Evolutionary conservation across 2,888 invertebrate genomes (phyloP), one percentile per base, ranked within the genome.

Genomic region (Hetaerina titia): DNA sequence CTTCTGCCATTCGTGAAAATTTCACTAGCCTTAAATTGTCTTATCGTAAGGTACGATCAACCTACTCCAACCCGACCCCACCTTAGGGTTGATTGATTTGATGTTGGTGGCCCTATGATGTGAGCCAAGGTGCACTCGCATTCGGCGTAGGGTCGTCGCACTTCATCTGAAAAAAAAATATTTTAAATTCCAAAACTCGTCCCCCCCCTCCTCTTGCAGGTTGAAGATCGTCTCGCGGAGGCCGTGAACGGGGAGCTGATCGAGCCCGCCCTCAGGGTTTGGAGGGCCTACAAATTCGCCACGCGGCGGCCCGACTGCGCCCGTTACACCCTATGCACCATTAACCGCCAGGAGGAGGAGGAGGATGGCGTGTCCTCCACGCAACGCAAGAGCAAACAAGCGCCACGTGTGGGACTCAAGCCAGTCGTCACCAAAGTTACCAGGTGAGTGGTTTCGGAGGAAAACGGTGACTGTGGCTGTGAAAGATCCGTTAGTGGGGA

Each of bases 171-270:
- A 63, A 19, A 69, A 6, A 22, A 19, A 22, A 69, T 69, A 8
- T 69, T 69, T 69, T 22, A 2, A 69, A 69, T 15, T 69, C 81
- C n/a, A 15, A 81, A 81, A 11, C 25, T 13, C 11, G 25, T 81
- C 45, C 22, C 57, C 22, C 57, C n/a, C 31, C 31, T 63, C 5
- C 87, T 17, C 19, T 31, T 69, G 6, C 11, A 98, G 95, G 97
- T 98, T 15, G 98, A 98, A 19, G 98, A 98, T 96, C 98, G 98
- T 96, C 96, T 99, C 95, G 98, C 98, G 0, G 98, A 98, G 96
- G 98, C 98, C 1, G 97, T 99, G 94, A 98, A 98, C 96, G 97
- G 98, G 96, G 98, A 98, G 97, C 97, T 98, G 95, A 98, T 98
- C 94, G 98, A 98, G 96, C 98, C 98, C 0, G 97, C 98, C 58